A percentile compares a stretch with the other conserved stretches of the same genome.
These are phyloP conservation scores for Liolophura sinensis DNA, from an alignment of 1,140 invertebrate genomes.

Conservation along the genomic window DNA sequence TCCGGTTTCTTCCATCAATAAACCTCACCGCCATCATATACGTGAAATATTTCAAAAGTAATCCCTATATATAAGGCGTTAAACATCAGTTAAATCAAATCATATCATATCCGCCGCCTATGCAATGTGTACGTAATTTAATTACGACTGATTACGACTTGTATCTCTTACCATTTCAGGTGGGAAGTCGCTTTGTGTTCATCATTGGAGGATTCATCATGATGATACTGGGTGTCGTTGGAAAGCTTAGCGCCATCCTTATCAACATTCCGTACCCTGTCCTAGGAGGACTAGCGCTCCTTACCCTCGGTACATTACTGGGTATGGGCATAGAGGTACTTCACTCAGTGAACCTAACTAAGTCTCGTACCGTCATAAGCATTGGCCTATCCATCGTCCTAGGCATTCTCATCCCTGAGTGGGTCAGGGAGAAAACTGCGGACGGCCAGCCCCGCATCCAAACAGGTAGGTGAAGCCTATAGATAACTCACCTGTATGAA, in stretches of 20 bases:
- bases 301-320: not conserved
- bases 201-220: conserved; percentile 78
- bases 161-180: conserved; percentile 58
- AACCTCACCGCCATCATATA: not conserved
- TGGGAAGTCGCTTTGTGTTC: conserved; percentile 80
- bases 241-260: conserved; percentile 75
- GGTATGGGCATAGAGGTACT: conserved; percentile 70
- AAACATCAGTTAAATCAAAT: too few species aligned
- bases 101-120: too few species aligned
- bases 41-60: not conserved
- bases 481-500: too few species aligned
- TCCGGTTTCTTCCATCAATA: not conserved
- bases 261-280: conserved; percentile 85
- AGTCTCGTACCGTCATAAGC: conserved; percentile 81
- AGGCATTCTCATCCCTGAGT: conserved; percentile 76
- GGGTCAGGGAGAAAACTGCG: conserved; percentile 63
- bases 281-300: conserved; percentile 70
- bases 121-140: not conserved
- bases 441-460: conserved; percentile 62
- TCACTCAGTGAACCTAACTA: conserved; percentile 81
- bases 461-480: conserved; percentile 63
- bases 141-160: not conserved
- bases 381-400: conserved; percentile 86
- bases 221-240: conserved; percentile 74
- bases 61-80: not conserved